Conservation (phyloP, 2,888 invertebrate genomes). For the Spisula subtruncata region DNA sequence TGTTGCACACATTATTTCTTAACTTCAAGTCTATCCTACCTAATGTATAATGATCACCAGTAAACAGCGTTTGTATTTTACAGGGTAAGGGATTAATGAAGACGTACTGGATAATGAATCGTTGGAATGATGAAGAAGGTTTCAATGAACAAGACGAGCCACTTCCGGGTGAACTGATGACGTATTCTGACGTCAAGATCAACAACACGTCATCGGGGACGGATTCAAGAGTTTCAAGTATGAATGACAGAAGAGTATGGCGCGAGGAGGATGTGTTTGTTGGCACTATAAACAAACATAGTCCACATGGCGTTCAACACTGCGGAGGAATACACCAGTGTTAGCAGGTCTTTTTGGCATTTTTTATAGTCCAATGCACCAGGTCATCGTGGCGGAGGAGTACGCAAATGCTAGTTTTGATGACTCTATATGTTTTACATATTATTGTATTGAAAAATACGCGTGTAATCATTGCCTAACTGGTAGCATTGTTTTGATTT, state of each 20-base stretch:
- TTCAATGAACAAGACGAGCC: slow-evolving; percentile 29
- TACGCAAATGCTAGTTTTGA: too few species aligned
- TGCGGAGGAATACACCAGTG: slow-evolving; percentile 32
- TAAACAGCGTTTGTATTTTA: too few species aligned
- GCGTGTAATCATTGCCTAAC: too few species aligned
- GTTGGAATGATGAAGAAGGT: slow-evolving; percentile 54
- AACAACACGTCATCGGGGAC: not conserved
- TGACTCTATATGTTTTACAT: too few species aligned
- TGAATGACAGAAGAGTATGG: slow-evolving; percentile 47
- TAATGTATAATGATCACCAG: too few species aligned
- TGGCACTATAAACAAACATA: not conserved
- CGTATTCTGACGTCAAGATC: slow-evolving; percentile 54
- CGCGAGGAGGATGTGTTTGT: slow-evolving; percentile 67
- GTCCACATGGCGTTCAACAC: not conserved
- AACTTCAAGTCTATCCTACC: too few species aligned
- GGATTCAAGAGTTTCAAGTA: not conserved
- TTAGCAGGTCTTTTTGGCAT: too few species aligned
- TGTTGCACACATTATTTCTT: too few species aligned
- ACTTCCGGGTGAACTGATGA: slow-evolving; percentile 60
- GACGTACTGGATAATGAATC: slow-evolving; percentile 70
- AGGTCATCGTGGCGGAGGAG: too few species aligned
- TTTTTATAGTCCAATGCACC: too few species aligned
- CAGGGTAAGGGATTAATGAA: slow-evolving; percentile 72
- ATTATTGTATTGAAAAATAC: too few species aligned
- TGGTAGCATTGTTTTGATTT: too few species aligned